A percentile compares a stretch with the other conserved stretches of the same genome.
These are phyloP conservation scores for Nomia melanderi DNA, from an alignment of 1,140 invertebrate genomes.

Conservation along the genomic window DNA sequence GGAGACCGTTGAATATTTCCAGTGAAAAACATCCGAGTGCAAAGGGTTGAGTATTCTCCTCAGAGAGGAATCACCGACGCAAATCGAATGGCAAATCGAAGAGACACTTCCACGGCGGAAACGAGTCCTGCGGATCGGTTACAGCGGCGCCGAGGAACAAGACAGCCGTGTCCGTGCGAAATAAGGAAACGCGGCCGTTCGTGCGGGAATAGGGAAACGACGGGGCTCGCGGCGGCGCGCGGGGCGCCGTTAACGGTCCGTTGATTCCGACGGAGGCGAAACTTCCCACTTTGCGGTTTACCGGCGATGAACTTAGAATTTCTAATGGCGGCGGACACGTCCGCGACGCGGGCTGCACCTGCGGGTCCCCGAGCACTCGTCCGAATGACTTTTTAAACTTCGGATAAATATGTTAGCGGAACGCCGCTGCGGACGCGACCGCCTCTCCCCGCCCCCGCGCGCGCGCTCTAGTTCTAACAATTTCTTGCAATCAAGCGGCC, in stretches of 20 bases:
- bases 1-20: too few species aligned
- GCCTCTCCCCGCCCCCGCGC: too few species aligned
- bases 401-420: constrained; percentile 42
- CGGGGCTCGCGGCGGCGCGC: background rate
- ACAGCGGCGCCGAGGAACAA: constrained; percentile 25
- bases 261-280: constrained; percentile 59
- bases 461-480: background rate
- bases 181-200: constrained; percentile 18
- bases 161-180: background rate
- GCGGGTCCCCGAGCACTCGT: constrained; percentile 15
- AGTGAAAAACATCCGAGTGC: too few species aligned
- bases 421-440: background rate
- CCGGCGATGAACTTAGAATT: constrained; percentile 65
- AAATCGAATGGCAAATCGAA: too few species aligned
- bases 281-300: constrained; percentile 65
- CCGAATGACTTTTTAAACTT: constrained; percentile 54
- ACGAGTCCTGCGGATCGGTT: background rate
- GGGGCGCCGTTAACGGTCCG: constrained; percentile 50
- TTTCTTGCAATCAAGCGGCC: constrained; percentile 41
- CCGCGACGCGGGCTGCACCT: background rate
- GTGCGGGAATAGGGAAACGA: constrained; percentile 10
- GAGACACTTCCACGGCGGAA: too few species aligned
- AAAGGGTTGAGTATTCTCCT: too few species aligned
- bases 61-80: too few species aligned
- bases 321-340: constrained; percentile 57